These are phyloP conservation scores for Sylvietta virens DNA, from an alignment of 2,113 vertebrate species.

Conservation along the genomic window DNA sequence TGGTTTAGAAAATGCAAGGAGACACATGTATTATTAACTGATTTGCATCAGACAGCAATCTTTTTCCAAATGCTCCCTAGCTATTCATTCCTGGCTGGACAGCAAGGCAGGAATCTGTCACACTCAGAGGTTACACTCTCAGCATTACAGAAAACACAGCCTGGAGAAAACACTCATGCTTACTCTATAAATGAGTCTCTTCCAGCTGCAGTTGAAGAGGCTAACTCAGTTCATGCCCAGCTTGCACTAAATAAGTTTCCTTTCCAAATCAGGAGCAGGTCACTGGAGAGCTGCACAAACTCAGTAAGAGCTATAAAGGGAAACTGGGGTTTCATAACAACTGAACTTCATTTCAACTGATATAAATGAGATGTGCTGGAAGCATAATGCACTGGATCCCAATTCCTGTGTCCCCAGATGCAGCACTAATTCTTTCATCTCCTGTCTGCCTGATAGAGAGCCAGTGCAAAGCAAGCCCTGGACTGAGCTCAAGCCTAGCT, in stretches of 20 bases:
- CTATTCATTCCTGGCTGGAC: background rate
- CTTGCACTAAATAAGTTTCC: background rate
- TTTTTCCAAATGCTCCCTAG: background rate
- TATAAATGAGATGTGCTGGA: background rate
- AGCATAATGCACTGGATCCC: background rate
- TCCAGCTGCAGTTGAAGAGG: background rate
- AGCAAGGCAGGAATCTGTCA: background rate
- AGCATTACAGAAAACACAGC: background rate
- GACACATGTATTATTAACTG: background rate
- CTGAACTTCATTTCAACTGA: background rate
- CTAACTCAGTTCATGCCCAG: background rate
- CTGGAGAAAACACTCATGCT: background rate
- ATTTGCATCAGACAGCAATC: background rate
- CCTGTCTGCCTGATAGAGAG: background rate
- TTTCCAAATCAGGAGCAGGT: slow-evolving; percentile 13
- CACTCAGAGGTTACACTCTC: background rate
- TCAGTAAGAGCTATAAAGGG: background rate
- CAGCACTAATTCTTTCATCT: background rate
- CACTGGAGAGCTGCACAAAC: background rate
- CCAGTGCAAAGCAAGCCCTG: background rate
- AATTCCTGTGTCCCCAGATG: background rate
- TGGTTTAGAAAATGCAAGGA: background rate
- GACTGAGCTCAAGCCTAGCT: background rate
- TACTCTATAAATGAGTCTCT: background rate
- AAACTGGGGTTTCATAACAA: background rate